phyloP scores from a whole-genome alignment of 2,888 invertebrate genomes.

The Bibio marci region DNA sequence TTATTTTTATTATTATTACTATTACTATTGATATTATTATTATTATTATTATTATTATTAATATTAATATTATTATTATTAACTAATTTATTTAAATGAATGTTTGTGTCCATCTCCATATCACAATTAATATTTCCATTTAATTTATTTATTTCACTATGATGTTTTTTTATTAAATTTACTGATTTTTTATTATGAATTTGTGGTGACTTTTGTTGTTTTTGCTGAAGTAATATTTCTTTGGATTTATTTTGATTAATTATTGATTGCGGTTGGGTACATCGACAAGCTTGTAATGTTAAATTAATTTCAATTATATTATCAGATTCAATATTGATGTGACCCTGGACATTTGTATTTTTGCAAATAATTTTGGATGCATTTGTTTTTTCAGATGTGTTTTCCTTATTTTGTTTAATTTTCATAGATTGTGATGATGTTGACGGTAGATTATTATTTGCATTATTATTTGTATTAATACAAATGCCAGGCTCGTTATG shows the following conservation, averaged over 20 bases:
- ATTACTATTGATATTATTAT: neutral
- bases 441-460: constrained; percentile 13
- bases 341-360: constrained; percentile 2
- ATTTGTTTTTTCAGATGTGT: too few species aligned
- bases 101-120: too few species aligned
- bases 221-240: neutral
- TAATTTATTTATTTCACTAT: neutral
- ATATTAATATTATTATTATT: neutral
- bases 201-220: neutral
- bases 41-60: neutral
- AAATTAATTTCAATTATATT: neutral
- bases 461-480: constrained; percentile 19
- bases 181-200: neutral
- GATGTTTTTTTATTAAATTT: neutral
- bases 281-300: neutral
- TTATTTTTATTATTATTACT: neutral
- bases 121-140: neutral
- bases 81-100: too few species aligned
- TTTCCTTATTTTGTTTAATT: too few species aligned
- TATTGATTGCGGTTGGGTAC: neutral
- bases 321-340: neutral
- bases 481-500: constrained; percentile 45
- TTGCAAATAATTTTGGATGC: neutral
- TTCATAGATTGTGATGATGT: neutral
- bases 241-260: neutral